phyloP scores from a whole-genome alignment of 2,113 vertebrate species.

The Thomomys bottae region DNA sequence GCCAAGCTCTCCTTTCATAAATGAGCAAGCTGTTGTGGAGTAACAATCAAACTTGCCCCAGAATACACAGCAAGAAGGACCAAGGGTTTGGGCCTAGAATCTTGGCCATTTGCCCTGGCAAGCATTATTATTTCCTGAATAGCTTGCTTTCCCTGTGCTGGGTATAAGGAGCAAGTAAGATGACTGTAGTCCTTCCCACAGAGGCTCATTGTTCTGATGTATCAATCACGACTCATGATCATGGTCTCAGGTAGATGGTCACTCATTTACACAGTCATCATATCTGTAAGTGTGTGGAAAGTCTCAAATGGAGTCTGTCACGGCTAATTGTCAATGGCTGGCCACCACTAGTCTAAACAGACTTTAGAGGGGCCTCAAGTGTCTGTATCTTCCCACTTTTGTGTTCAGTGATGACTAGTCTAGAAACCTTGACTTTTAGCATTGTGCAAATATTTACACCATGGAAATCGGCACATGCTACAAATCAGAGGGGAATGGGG shows the following conservation, averaged over 20 bases:
- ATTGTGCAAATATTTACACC: constrained; percentile 7
- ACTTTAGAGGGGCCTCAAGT: neutral
- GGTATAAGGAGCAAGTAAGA: neutral
- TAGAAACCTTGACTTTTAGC: neutral
- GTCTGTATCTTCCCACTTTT: neutral
- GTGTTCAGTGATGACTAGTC: neutral
- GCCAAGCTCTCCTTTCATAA: neutral
- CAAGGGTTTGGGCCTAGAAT: neutral
- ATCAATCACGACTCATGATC: neutral
- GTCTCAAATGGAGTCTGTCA: neutral
- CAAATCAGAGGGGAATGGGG: neutral
- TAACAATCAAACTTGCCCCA: neutral
- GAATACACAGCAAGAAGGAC: neutral
- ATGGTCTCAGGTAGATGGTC: neutral
- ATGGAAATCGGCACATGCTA: neutral
- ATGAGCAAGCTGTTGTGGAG: neutral
- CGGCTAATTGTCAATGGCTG: rapidly evolving
- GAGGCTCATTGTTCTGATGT: too few species aligned
- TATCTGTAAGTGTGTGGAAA: rapidly evolving
- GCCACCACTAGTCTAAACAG: rapidly evolving
- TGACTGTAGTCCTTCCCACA: neutral
- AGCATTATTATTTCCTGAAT: neutral
- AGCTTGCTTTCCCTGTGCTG: neutral
- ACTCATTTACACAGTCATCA: neutral
- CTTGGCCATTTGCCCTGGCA: neutral